Base-by-base conservation (phyloP, 2,888 invertebrate genomes). In the Diloba caeruleocephala region DNA sequence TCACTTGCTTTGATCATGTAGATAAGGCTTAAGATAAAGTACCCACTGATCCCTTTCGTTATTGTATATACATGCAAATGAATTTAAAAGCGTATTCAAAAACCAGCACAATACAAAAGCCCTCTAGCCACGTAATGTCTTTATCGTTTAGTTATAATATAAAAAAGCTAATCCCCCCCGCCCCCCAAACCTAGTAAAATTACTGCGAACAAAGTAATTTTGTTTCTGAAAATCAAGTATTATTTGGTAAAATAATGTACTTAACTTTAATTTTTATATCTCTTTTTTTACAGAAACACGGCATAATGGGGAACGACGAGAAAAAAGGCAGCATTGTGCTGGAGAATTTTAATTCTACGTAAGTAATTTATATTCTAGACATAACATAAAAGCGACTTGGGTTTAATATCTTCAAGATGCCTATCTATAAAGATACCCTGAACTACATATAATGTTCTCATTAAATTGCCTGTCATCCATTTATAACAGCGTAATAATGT, bases 341-440 rank as follows among this genome's bases (percentile, higher is more conserved):
- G 44, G 89, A 91, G 32, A 91, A 91, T 56, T 91, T 91, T 45
- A 90, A 89, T 72, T 91, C 90, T 0, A 91, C 91, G 91, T 91
- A 79, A 88, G 88, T 85, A 36, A 13, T 26, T 3, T 33, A 1
- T 44, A 15, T 33, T 51, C 12, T 36, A 39, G 1, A 29, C n/a
- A 36, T 43, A 7, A 0, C 6, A 23, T 2, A 15, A 21, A 26
- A n/a, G 9, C 29, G 26, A 28, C 17, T 12, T 21, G 17, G 13
- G 13, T 10, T 13, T 3, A 0, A 17, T 9, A 7, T 5, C 9
- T 42, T 7, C 3, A 9, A 7, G 2, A 33, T 38, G 2, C 8
- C 15, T 31, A n/a, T 10, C 12, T 25, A n/a, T n/a, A n/a, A 21
- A 21, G 21, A 21, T 21, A 5, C 23, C 1, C 9, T 23, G 9